phyloP scores from a whole-genome alignment of 2,113 vertebrate genomes.

The Noturus placidus region DNA sequence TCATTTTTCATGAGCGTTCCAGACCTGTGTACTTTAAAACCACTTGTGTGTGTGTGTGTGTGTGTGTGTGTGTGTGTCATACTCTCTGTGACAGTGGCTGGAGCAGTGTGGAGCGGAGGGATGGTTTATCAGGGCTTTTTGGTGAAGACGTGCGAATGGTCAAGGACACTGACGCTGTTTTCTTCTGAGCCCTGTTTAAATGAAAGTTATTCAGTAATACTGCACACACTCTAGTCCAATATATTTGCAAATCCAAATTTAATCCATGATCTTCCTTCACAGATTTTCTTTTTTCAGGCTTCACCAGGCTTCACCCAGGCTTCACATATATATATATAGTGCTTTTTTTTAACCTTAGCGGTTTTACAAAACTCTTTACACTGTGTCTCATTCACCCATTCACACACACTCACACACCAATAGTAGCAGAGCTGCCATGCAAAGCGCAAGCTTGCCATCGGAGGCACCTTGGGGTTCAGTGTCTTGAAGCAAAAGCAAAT shows the following conservation, averaged over 20 bases:
- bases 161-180: conserved; percentile 91
- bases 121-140: conserved; percentile 72
- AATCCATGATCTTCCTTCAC: background rate
- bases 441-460: too few species aligned
- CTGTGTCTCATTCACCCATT: too few species aligned
- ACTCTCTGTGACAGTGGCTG: conserved; percentile 82
- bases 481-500: background rate
- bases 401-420: too few species aligned
- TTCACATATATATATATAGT: too few species aligned
- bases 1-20: conserved; percentile 43
- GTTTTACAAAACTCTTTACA: too few species aligned
- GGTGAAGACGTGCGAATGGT: conserved; percentile 90
- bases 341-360: too few species aligned
- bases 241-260: background rate
- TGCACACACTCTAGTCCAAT: background rate
- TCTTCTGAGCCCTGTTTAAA: conserved; percentile 85
- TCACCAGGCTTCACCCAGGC: background rate
- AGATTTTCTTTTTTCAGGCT: background rate
- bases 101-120: conserved; percentile 86
- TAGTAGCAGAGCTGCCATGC: too few species aligned
- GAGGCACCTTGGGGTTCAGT: too few species aligned
- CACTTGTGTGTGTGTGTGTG: conserved; percentile 9
- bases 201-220: conserved; percentile 23
- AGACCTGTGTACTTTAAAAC: conserved; percentile 18
- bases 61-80: conserved; percentile 41